Conservation (phyloP, 1,140 invertebrate genomes). For the Drosophila sp. region DNA sequence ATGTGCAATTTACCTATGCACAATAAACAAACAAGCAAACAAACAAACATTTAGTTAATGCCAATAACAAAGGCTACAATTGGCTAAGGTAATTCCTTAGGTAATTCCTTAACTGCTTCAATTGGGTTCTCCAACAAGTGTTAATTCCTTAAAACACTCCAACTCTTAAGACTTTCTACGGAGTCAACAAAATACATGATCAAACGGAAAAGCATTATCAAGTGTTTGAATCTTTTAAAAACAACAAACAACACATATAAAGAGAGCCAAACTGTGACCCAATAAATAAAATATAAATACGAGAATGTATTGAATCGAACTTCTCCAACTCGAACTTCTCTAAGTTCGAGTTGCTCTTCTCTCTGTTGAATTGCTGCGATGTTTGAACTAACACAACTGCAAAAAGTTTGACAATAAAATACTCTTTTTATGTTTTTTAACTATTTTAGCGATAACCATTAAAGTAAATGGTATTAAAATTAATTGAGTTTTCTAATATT, state of each 20-base stretch:
- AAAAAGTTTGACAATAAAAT: neutral
- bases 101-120: neutral
- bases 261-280: too few relatives aligned
- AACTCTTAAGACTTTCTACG: conserved; percentile 6
- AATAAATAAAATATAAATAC: too few relatives aligned
- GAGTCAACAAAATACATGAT: neutral
- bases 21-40: neutral
- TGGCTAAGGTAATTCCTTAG: conserved; percentile 4
- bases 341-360: neutral
- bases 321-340: neutral
- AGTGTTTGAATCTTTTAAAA: neutral
- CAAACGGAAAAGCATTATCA: neutral
- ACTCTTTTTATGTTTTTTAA: too few relatives aligned
- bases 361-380: too few relatives aligned
- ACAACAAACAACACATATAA: too few relatives aligned
- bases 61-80: conserved; percentile 13
- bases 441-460: too few relatives aligned
- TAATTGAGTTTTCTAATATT: too few relatives aligned
- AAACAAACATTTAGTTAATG: conserved; percentile 20
- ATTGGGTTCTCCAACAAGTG: neutral
- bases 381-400: too few relatives aligned
- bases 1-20: conserved; percentile 14
- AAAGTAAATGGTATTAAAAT: too few relatives aligned
- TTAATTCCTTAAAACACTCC: neutral
- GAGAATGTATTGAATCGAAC: neutral